Conservation (phyloP, 2,797 vertebrate species). For the Poecilia picta region DNA sequence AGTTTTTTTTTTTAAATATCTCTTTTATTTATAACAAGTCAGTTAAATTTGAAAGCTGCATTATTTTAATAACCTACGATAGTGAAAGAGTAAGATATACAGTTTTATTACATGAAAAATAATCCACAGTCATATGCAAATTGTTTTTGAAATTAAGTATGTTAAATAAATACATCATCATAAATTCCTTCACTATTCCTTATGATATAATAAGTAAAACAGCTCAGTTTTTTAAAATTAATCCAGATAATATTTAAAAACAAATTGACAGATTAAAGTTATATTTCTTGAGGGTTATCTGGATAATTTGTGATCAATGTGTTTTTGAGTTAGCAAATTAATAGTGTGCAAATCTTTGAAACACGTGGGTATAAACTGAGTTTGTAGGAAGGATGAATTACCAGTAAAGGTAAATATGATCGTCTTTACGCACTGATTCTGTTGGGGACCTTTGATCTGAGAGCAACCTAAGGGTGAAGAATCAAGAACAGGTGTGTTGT, state of each 20-base stretch:
- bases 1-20: background rate
- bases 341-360: background rate
- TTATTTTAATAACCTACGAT: background rate
- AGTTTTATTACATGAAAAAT: background rate
- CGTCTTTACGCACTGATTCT: conserved; percentile 36
- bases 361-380: background rate
- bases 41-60: background rate
- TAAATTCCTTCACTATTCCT: background rate
- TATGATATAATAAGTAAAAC: background rate
- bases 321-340: background rate
- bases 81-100: background rate
- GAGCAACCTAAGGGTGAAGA: conserved; percentile 54
- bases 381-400: background rate
- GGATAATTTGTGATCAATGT: background rate
- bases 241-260: background rate
- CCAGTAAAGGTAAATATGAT: background rate
- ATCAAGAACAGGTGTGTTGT: conserved; percentile 63
- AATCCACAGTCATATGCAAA: background rate
- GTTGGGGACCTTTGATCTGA: conserved; percentile 62
- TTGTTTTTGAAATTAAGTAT: background rate
- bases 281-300: background rate
- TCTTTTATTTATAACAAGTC: background rate
- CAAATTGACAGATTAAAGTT: background rate
- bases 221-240: background rate
- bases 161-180: background rate